phyloP scores from a whole-genome alignment of 2,888 invertebrate genomes.

The Ornithoptera priamus region DNA sequence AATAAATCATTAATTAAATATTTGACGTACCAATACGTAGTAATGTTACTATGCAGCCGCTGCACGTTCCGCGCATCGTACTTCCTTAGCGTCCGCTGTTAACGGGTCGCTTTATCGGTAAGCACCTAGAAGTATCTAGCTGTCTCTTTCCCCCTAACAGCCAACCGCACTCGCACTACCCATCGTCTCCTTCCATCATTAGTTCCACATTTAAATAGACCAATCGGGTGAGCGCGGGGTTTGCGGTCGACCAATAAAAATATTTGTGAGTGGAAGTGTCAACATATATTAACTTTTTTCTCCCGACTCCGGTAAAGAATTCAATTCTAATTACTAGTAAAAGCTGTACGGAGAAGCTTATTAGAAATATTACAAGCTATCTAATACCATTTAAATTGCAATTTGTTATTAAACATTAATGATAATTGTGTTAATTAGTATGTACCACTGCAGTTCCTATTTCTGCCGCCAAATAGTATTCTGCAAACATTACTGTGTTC shows the following conservation, averaged over 20 bases:
- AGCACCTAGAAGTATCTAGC: constrained; percentile 75
- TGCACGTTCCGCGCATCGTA: constrained; percentile 50
- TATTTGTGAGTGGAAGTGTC: constrained; percentile 72
- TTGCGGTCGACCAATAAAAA: constrained; percentile 74
- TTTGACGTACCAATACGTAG: constrained; percentile 47
- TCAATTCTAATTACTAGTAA: constrained; percentile 47
- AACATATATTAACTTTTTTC: constrained; percentile 63
- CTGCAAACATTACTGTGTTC: no score
- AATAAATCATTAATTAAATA: background rate
- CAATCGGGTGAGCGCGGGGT: constrained; percentile 58
- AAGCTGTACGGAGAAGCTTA: constrained; percentile 20
- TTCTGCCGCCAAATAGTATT: no score
- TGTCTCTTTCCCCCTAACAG: constrained; percentile 56
- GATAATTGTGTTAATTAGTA: no score
- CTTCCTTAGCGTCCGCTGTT: constrained; percentile 65
- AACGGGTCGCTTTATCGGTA: constrained; percentile 67
- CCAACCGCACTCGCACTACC: constrained; percentile 40
- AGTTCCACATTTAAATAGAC: constrained; percentile 67
- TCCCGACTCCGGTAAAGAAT: constrained; percentile 8
- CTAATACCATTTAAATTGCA: no score
- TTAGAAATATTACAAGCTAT: background rate
- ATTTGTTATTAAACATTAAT: no score
- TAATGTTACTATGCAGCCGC: constrained; percentile 43
- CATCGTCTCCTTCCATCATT: constrained; percentile 60
- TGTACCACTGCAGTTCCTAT: no score